Evolutionary conservation across 2,888 invertebrate genomes (phyloP), one percentile per base, ranked within the genome.

Genomic region (Drosophila mulleri): DNA sequence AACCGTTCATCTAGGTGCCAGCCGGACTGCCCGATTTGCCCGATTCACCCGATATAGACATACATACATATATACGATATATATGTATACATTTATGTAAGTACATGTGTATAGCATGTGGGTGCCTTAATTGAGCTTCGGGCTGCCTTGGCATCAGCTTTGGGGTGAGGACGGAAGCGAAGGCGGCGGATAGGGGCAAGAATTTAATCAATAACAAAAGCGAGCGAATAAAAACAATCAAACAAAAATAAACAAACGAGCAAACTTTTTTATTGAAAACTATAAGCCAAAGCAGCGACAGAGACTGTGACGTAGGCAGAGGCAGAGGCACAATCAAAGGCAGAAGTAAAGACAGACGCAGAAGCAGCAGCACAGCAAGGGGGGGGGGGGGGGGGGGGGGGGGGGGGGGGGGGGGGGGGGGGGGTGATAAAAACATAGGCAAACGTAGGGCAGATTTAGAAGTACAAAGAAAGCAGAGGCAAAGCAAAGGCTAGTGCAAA

Each of bases 191-290:
- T 50, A 12, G 32, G 54, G 45, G 2, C 42, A 39, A 23, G 66
- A 77, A 71, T 78, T 69, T 64, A 83, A 83, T 88, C 83, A 83
- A 83, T 88, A 88, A 76, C 54, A 75, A 86, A 73, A 66, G 62
- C 48, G 53, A 42, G 18, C 60, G 42, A 53, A 9, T 39, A 32
- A 72, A 52, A 65, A 62, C 56, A 56, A 63, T 48, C 58, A 66
- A 57, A 59, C 69, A 69, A 44, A 58, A 50, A 50, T 50, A 61
- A 60, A 57, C 52, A 70, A 66, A 58, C 65, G 64, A 66, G 59
- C 54, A 75, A 77, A 72, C 58, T 72, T 81, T 81, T 83, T 70
- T 74, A 82, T 77, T 75, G 62, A 74, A 78, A 48, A 29, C 59
- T 78, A 67, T 72, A 42, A 29, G 4, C 41, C 41, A 18, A 56